These are phyloP conservation scores for Pelusios castaneus DNA, from an alignment of 2,113 vertebrate genomes.

Conservation along the genomic window DNA sequence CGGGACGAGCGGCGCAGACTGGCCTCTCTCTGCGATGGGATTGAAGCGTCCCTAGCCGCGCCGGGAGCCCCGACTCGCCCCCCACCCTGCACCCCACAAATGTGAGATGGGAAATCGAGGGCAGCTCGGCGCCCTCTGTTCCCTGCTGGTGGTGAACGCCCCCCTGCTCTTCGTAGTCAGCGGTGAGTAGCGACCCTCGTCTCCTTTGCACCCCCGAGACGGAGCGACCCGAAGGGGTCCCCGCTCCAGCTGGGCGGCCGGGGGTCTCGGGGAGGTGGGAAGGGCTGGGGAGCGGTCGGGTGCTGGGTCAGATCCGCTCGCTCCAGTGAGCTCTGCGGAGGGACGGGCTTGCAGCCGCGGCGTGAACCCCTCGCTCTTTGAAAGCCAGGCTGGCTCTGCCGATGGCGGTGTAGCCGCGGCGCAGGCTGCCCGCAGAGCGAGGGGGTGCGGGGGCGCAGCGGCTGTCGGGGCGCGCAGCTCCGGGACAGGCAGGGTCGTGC, in stretches of 20 bases:
- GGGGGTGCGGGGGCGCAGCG: too few relatives aligned
- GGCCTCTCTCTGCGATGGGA: too few relatives aligned
- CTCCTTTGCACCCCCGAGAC: background rate
- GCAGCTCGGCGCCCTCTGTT: constrained; percentile 83
- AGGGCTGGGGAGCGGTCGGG: background rate
- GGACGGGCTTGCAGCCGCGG: too few relatives aligned
- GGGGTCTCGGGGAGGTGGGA: background rate
- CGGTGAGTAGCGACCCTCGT: constrained; percentile 83
- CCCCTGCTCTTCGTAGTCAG: constrained; percentile 82
- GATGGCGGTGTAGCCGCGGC: too few relatives aligned
- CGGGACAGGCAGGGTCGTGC: fast-evolving
- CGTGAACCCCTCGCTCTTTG: too few relatives aligned
- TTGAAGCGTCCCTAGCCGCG: constrained; percentile 64
- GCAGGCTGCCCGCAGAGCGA: too few relatives aligned
- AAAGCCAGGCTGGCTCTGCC: constrained; percentile 33
- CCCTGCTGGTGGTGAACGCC: constrained; percentile 84
- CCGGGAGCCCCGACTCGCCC: constrained; percentile 52
- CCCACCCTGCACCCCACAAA: constrained; percentile 69
- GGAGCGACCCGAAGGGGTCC: background rate
- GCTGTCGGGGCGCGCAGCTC: too few relatives aligned
- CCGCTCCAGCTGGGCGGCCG: background rate
- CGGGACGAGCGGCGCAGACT: too few relatives aligned
- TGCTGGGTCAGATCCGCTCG: background rate
- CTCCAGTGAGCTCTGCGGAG: too few relatives aligned
- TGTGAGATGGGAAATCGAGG: constrained; percentile 89